Evolutionary conservation across 2,113 vertebrate species (phyloP), one percentile per base, ranked within the genome.

Genomic region (Gobius niger): DNA sequence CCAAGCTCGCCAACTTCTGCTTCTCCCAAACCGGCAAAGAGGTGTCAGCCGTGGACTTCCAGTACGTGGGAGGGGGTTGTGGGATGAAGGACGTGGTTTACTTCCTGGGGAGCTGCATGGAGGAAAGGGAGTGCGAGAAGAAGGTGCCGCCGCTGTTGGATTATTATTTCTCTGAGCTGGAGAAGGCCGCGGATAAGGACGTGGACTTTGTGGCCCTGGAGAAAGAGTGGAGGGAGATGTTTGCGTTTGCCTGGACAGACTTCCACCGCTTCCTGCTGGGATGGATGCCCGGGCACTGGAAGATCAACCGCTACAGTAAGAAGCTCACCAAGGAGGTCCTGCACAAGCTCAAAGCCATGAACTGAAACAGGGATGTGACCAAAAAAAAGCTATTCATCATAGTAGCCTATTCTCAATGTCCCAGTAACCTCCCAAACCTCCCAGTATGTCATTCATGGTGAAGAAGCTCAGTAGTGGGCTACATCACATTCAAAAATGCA

Each of bases 1-100:
- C 93, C 52, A 94, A 94, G 67, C 61, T 93, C 54, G 92, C 89
- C n/a, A 93, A 94, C 82, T 94, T 94, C 77, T 94, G 93, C 57
- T 93, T 94, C 24, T 88, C 91, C 2, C 16, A 6, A 8, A 76
- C 73, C 0, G 87, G 88, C 18, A 46, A 11, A 41, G 75, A 87
- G 0, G 91, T 92, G 50, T 91, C 91, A 0, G 92, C 91, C 0
- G 91, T 94, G 7, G 92, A 94, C 84, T 94, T 93, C 19, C 93
- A 94, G 84, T 93, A 94, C 18, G 91, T 93, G 0, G 92, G 93
- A 0, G 92, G 90, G 0, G 92, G 93, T 70, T 94, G 93, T n/a
- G 93, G 93, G 14, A 91, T 93, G 80, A 94, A 93, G 63, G 91
- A 94, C 40, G 85, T 94, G 5, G 74, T 90, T 53, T 93, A 94